phyloP scores from a whole-genome alignment of 2,797 vertebrate species.

The Tenualosa thibaudeaui region DNA sequence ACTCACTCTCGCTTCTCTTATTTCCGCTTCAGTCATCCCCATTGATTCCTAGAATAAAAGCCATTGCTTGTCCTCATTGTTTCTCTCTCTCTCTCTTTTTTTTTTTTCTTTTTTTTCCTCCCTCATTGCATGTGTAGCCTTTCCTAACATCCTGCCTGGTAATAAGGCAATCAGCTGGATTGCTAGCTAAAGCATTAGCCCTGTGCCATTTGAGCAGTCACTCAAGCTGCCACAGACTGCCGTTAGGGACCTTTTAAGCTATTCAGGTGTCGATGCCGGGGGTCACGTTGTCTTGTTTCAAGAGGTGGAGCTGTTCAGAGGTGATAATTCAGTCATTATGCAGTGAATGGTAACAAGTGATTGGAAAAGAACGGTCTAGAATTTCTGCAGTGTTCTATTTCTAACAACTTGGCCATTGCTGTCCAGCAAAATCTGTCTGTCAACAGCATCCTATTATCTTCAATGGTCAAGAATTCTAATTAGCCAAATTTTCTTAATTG shows the following conservation, averaged over 20 bases:
- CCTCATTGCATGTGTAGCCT: not conserved
- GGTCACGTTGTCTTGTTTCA: not conserved
- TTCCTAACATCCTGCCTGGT: slow-evolving; percentile 36
- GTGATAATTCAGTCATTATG: slow-evolving; percentile 36
- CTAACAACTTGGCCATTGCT: not conserved
- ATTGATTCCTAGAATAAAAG: slow-evolving; percentile 14
- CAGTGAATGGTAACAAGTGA: not conserved
- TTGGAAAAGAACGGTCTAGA: not conserved
- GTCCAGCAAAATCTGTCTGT: not conserved
- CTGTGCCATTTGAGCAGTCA: slow-evolving; percentile 22
- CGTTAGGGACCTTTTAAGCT: slow-evolving; percentile 4
- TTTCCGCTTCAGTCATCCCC: slow-evolving; percentile 11
- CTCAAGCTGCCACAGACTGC: not conserved
- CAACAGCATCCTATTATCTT: not conserved
- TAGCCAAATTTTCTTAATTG: not conserved
- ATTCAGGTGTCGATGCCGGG: not conserved
- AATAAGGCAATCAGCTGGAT: slow-evolving; percentile 40
- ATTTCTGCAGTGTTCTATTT: not conserved
- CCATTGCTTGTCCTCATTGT: not conserved
- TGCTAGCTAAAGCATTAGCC: slow-evolving; percentile 35
- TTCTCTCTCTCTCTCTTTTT: too few species aligned
- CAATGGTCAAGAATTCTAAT: not conserved
- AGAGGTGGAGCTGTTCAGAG: slow-evolving; percentile 32
- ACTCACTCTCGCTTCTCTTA: not conserved
- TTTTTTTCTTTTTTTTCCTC: slow-evolving; percentile 8